Percentiles rank a stretch among this genome's conserved stretches.
These are phyloP conservation scores for Cercocebus atys DNA, from an alignment of 2,113 vertebrate species.

Conservation along the genomic window DNA sequence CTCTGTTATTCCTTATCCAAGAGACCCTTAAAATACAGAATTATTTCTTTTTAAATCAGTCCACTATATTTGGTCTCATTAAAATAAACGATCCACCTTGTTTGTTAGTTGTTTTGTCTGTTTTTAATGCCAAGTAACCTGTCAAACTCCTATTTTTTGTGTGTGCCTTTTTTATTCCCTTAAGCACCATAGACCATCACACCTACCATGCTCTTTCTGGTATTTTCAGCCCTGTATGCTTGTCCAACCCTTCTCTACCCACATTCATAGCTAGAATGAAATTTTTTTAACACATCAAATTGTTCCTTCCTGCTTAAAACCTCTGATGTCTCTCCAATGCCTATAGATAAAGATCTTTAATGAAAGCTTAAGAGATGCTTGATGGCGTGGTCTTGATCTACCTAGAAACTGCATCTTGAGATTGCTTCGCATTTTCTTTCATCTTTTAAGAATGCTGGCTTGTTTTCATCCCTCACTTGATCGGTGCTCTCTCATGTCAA, in stretches of 20 bases:
- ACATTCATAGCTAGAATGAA: too few relatives aligned
- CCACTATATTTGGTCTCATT: neutral
- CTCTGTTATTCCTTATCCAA: neutral
- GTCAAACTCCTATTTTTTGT: neutral
- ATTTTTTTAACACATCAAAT: neutral
- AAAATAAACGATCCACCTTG: neutral
- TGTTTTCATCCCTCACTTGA: neutral
- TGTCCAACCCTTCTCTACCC: neutral
- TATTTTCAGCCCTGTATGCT: neutral
- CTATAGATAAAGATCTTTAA: neutral
- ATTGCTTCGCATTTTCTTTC: neutral
- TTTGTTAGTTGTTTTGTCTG: neutral
- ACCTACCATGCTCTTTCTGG: fast-evolving
- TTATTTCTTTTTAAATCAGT: neutral
- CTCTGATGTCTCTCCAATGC: neutral
- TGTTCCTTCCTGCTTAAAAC: neutral
- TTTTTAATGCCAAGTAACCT: neutral
- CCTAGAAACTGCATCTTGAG: neutral
- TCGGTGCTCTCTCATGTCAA: neutral
- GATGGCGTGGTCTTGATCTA: fast-evolving
- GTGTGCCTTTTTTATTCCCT: too few relatives aligned
- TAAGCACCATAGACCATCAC: neutral
- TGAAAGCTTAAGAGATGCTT: neutral
- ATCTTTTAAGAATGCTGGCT: too few relatives aligned
- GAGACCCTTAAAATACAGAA: neutral